Conservation (phyloP, 2,113 vertebrate genomes). For the Gasterosteus nipponicus region DNA sequence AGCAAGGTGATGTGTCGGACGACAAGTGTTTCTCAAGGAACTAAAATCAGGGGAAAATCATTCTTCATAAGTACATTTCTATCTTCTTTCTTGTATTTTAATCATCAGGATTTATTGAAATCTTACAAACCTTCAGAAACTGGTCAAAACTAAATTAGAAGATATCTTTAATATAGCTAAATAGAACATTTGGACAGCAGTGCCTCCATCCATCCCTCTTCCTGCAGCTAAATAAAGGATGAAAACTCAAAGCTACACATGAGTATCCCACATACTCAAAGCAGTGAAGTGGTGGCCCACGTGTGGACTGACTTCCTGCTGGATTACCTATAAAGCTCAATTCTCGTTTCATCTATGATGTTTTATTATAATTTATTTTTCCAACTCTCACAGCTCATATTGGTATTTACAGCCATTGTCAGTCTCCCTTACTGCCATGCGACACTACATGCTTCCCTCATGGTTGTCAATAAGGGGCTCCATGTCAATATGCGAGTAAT, state of each 20-base stretch:
- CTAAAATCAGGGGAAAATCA: no score
- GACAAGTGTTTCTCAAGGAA: no score
- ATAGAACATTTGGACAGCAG: conserved; percentile 40
- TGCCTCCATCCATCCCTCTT: conserved; percentile 29
- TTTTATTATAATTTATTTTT: not conserved
- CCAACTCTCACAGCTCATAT: conserved; percentile 7
- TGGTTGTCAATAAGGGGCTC: conserved; percentile 45
- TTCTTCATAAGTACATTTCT: no score
- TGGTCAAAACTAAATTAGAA: conserved; percentile 16
- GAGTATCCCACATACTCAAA: conserved; percentile 53
- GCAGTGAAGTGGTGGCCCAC: conserved; percentile 42
- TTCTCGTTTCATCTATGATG: not conserved
- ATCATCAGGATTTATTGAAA: not conserved
- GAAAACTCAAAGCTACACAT: conserved; percentile 29
- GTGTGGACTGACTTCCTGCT: conserved; percentile 43
- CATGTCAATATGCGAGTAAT: conserved; percentile 54
- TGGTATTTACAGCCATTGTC: conserved; percentile 21
- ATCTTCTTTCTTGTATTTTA: no score
- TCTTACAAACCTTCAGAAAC: conserved; percentile 2
- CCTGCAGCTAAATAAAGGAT: conserved; percentile 57
- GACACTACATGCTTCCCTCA: conserved; percentile 38
- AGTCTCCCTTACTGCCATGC: conserved; percentile 34
- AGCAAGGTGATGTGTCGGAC: no score
- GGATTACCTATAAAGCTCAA: conserved; percentile 9
- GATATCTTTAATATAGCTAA: conserved; percentile 32